Conservation (phyloP, 2,888 invertebrate genomes). For the Cinara cedri region DNA sequence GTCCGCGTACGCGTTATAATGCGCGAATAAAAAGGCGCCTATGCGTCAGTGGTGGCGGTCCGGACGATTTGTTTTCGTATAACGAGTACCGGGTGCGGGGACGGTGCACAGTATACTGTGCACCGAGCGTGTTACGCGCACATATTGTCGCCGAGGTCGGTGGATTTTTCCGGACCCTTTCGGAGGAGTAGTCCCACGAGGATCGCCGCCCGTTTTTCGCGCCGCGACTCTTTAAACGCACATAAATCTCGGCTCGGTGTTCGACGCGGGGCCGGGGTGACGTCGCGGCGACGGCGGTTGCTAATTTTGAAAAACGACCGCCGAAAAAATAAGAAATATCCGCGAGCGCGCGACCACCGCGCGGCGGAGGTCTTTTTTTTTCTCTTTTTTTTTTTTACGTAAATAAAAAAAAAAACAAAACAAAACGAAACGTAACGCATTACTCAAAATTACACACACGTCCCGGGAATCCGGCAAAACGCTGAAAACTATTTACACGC, state of each 20-base stretch:
- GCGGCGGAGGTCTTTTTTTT: no score
- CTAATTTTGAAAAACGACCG: constrained; percentile 52
- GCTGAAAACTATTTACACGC: no score
- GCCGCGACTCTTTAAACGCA: constrained; percentile 53
- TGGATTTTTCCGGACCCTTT: constrained; percentile 13
- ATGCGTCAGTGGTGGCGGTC: not conserved
- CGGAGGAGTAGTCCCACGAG: constrained; percentile 29
- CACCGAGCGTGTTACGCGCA: no score
- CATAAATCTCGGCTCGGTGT: constrained; percentile 38
- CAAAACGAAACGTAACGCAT: not conserved
- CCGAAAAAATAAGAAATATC: not conserved
- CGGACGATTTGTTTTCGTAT: constrained; percentile 50
- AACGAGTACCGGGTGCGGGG: no score
- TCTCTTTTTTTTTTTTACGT: no score
- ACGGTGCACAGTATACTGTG: no score
- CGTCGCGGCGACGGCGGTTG: not conserved
- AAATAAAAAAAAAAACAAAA: no score
- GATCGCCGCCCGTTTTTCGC: not conserved
- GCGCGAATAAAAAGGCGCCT: no score
- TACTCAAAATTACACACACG: constrained; percentile 4
- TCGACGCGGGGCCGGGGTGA: not conserved
- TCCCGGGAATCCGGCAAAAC: not conserved
- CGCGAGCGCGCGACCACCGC: not conserved
- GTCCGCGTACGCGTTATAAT: no score
- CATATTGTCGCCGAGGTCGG: not conserved